These are phyloP conservation scores for Hoplostethus atlanticus DNA, from an alignment of 2,797 vertebrate species.

Conservation along the genomic window DNA sequence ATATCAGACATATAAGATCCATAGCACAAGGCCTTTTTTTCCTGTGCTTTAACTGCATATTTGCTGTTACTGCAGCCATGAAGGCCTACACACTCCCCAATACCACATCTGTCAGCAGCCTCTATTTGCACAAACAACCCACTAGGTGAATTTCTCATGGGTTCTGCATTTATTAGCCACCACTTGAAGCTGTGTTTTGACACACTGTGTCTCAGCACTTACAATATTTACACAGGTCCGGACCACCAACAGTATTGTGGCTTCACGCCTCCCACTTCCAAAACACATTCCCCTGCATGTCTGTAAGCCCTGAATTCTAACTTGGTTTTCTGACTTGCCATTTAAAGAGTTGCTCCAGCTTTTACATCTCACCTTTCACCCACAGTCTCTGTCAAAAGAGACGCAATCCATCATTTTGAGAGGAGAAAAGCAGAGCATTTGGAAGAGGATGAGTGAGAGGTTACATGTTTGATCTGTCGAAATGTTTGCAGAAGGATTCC, in stretches of 20 bases:
- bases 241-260: conserved; percentile 81
- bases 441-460: conserved; percentile 78
- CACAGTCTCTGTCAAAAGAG: conserved; percentile 66
- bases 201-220: conserved; percentile 73
- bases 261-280: conserved; percentile 61
- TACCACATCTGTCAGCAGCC: conserved; percentile 72
- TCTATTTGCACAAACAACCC: conserved; percentile 80
- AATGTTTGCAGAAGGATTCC: conserved; percentile 76
- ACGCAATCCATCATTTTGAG: conserved; percentile 71
- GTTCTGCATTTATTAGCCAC: conserved; percentile 71
- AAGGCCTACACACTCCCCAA: conserved; percentile 62
- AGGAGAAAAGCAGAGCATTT: conserved; percentile 69
- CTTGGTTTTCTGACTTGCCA: conserved; percentile 61
- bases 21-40: not conserved
- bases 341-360: conserved; percentile 24
- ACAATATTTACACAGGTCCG: conserved; percentile 75
- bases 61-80: conserved; percentile 12
- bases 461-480: conserved; percentile 76
- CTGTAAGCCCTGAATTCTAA: conserved; percentile 67
- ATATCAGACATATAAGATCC: not conserved
- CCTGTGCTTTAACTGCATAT: not conserved
- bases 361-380: conserved; percentile 75
- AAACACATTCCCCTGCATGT: conserved; percentile 58
- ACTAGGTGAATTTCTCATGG: conserved; percentile 69
- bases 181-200: conserved; percentile 69